Conservation (phyloP, 1,140 invertebrate genomes). For the Zaprionus africanus region DNA sequence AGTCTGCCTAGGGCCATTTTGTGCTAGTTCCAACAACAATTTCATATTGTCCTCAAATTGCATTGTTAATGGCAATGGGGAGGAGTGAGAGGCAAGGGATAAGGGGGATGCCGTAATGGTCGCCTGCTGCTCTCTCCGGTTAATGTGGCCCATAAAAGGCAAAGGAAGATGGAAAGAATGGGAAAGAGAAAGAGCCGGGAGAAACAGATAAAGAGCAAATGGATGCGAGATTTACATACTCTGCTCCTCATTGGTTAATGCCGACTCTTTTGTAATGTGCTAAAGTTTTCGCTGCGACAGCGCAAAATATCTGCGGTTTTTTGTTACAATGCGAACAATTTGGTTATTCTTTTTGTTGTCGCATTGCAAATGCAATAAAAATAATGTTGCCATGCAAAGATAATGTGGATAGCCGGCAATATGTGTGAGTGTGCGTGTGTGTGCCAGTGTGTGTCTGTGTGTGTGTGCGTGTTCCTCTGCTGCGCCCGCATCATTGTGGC, state of each 20-base stretch:
- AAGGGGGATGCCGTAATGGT: slow-evolving; percentile 3
- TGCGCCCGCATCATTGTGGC: slow-evolving; percentile 32
- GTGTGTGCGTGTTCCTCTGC: slow-evolving; percentile 11
- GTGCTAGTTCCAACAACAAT: slow-evolving; percentile 40
- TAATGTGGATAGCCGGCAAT: slow-evolving; percentile 18
- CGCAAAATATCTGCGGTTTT: slow-evolving; percentile 58
- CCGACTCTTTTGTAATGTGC: slow-evolving; percentile 52
- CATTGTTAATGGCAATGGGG: slow-evolving; percentile 67
- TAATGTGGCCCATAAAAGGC: slow-evolving; percentile 46
- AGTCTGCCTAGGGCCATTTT: slow-evolving; percentile 47
- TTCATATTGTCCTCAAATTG: slow-evolving; percentile 67
- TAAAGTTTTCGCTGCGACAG: slow-evolving; percentile 63
- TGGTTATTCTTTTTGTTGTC: neutral
- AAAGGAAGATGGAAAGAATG: neutral
- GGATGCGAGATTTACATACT: slow-evolving; percentile 55
- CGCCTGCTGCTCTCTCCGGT: slow-evolving; percentile 18
- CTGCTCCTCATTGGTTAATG: slow-evolving; percentile 60
- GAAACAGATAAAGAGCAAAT: neutral
- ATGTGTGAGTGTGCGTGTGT: neutral
- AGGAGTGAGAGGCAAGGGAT: neutral
- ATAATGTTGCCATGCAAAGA: slow-evolving; percentile 54
- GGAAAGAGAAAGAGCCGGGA: neutral
- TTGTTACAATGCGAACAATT: slow-evolving; percentile 16
- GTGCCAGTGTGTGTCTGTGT: neutral
- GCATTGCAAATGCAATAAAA: slow-evolving; percentile 63